Percentiles rank a stretch among this genome's conserved stretches.
phyloP scores from a whole-genome alignment of 1,140 invertebrate genomes.

The Charaxes varanes region DNA sequence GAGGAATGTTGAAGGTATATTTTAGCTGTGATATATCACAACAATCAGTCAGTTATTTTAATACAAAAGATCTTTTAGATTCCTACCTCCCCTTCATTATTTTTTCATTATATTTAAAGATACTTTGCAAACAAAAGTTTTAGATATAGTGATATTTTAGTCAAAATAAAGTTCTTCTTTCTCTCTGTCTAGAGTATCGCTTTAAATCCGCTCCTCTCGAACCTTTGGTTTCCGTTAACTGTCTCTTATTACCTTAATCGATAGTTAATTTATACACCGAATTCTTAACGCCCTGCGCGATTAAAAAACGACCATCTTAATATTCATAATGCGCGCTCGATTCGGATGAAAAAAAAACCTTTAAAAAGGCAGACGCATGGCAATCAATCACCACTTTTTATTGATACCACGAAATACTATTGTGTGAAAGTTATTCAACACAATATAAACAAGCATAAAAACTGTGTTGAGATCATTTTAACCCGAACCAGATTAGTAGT shows the following conservation, averaged over 20 bases:
- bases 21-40: no score
- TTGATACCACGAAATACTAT: constrained; percentile 37
- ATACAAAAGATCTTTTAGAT: no score
- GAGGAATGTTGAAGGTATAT: no score
- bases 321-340: constrained; percentile 46
- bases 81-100: no score
- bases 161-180: no score
- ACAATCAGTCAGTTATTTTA: no score
- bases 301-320: constrained; percentile 49
- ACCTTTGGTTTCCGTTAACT: no score
- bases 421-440: constrained; percentile 48
- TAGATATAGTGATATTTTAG: no score
- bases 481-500: neutral
- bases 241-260: no score
- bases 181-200: neutral
- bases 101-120: no score
- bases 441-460: constrained; percentile 41
- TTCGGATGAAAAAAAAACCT: constrained; percentile 18
- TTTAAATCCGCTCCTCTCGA: no score
- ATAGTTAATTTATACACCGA: constrained; percentile 57
- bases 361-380: constrained; percentile 39
- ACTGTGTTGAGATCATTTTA: constrained; percentile 8
- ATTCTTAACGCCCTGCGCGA: constrained; percentile 52
- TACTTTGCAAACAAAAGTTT: no score
- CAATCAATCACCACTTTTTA: constrained; percentile 59